Evolutionary conservation across 2,113 vertebrate genomes (phyloP).

Genomic region (Stigmatopora argus): DNA sequence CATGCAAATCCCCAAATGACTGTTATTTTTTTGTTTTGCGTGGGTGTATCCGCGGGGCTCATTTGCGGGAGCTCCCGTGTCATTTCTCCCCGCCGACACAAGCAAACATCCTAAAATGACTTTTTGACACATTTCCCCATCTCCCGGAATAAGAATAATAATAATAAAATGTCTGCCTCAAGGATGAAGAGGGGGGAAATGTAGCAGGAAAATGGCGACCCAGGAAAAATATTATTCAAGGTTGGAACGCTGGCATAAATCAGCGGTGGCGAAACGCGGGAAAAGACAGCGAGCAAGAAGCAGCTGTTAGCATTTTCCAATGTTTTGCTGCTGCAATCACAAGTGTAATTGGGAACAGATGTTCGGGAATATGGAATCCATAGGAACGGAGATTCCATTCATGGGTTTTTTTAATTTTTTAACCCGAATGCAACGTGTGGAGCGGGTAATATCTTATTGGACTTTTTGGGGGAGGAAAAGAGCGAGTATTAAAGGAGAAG

Average conservation of each 20-base stretch:
- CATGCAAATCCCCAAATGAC: neutral
- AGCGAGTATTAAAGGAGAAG: too few species aligned
- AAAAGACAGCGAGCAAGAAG: slow-evolving; percentile 24
- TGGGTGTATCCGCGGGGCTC: slow-evolving; percentile 31
- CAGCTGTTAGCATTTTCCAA: slow-evolving; percentile 43
- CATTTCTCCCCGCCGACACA: slow-evolving; percentile 38
- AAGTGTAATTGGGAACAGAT: slow-evolving; percentile 48
- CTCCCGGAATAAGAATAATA: slow-evolving; percentile 2
- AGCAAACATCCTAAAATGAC: slow-evolving; percentile 25
- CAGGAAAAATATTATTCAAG: slow-evolving; percentile 54
- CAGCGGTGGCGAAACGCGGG: slow-evolving; percentile 24
- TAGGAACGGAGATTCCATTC: slow-evolving; percentile 8
- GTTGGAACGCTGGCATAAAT: slow-evolving; percentile 48
- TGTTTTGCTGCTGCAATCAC: slow-evolving; percentile 49
- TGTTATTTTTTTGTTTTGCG: neutral
- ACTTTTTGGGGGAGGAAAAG: neutral
- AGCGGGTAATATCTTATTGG: neutral
- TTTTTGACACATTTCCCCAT: neutral
- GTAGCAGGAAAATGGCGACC: slow-evolving; percentile 20
- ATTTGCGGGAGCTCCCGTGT: slow-evolving; percentile 25
- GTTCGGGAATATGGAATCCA: slow-evolving; percentile 22
- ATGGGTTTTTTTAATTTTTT: slow-evolving; percentile 16
- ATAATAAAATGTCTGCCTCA: slow-evolving; percentile 10
- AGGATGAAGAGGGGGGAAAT: slow-evolving; percentile 18
- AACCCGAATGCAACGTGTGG: neutral